phyloP scores from a whole-genome alignment of 2,888 invertebrate genomes.

The Geotrupes spiniger region DNA sequence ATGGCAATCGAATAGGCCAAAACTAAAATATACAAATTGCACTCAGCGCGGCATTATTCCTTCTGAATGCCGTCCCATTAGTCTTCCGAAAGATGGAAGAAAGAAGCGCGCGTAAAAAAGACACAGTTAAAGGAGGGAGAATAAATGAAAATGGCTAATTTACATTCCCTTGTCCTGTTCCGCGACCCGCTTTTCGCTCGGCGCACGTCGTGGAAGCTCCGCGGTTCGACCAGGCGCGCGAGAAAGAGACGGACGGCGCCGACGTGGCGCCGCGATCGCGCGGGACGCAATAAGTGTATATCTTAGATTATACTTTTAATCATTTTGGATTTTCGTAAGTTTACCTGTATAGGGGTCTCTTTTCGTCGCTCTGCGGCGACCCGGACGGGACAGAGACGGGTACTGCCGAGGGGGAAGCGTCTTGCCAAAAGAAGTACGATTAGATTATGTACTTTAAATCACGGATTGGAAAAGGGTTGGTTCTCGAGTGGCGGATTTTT shows the following conservation, averaged over 20 bases:
- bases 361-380: not conserved
- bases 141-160: constrained; percentile 50
- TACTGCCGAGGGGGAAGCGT: not conserved
- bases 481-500: not conserved
- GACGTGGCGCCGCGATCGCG: not conserved
- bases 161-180: constrained; percentile 44
- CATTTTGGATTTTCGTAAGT: constrained; percentile 39
- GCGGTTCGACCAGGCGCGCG: not conserved
- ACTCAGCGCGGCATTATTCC: constrained; percentile 44
- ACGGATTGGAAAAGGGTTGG: constrained; percentile 7
- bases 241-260: not conserved
- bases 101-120: constrained; percentile 38
- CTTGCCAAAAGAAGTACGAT: constrained; percentile 5
- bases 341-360: constrained; percentile 22
- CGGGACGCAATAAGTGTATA: constrained; percentile 39
- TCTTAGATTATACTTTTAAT: constrained; percentile 47
- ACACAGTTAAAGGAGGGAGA: constrained; percentile 44
- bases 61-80: constrained; percentile 45
- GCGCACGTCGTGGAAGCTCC: not conserved
- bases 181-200: not conserved
- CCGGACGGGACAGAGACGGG: not conserved
- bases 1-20: constrained; percentile 2
- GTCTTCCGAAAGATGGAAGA: constrained; percentile 38
- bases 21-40: constrained; percentile 42
- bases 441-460: constrained; percentile 16